Base-by-base conservation (phyloP, 1,140 invertebrate species). In the Fopius arisanus region DNA sequence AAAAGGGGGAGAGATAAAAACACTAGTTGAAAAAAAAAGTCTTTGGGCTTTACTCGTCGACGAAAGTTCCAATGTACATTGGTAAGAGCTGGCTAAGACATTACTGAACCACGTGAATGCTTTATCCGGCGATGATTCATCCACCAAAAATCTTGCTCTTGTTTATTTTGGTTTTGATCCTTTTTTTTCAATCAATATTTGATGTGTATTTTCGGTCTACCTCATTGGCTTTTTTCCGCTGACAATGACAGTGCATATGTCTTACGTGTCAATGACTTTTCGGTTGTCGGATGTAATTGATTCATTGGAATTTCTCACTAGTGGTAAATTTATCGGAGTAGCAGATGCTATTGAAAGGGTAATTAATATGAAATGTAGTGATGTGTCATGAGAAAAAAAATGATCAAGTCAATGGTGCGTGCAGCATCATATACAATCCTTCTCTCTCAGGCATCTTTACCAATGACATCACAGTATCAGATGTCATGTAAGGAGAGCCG, bases 1-100 rank as follows among this genome's bases (percentile, higher is more conserved):
- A 72, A n/a, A 71, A 40, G 51, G 26, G 26, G 29, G 67, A 43
- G 28, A 26, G 41, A 72, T 67, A 75, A 37, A 65, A 75, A 65
- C 62, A 48, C 66, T 69, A 40, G 26, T 29, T 29, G 29, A 63
- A 65, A 65, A 33, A 33, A n/a, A 3, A 16, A 19, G n/a, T n/a
- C 28, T 7, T 14, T n/a, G 26, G 29, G 62, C 4, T 65, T 33
- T 33, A 29, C 29, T n/a, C 16, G 28, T 33, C 23, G 54, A 59
- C 23, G 54, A 51, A n/a, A 21, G 43, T 14, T 51, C 54, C 23
- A 59, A 59, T 59, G 23, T 59, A 26, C 54, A 19, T 23, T 28
- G 54, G 19, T 3, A 59, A 59, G 33, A 37, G 33, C 33, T 7
- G 33, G 33, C 33, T 10, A 10, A 37, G 33, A 37, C 33, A 37